A percentile compares a stretch with the other conserved stretches of the same genome.
Conservation (phyloP, 2,113 vertebrate genomes). For the Cygnus buccinator region DNA sequence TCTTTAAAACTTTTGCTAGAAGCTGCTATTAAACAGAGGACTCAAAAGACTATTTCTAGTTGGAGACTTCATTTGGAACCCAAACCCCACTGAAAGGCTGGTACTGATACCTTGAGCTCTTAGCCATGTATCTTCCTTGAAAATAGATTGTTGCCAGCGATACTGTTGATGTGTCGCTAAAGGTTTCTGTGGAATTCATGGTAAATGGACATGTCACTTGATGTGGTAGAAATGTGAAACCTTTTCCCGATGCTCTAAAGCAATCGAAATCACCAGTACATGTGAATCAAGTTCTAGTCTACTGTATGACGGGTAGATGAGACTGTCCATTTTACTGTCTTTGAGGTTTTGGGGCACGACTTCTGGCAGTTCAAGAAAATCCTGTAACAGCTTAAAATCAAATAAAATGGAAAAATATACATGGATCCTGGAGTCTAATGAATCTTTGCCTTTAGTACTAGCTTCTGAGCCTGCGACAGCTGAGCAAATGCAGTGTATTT, state of each 20-base stretch:
- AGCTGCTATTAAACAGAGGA: slow-evolving; percentile 59
- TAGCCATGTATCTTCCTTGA: slow-evolving; percentile 61
- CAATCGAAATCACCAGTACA: slow-evolving; percentile 50
- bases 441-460: slow-evolving; percentile 31
- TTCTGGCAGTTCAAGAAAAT: slow-evolving; percentile 76
- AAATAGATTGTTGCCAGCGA: slow-evolving; percentile 55
- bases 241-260: slow-evolving; percentile 50
- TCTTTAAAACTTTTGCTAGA: slow-evolving; percentile 36
- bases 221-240: slow-evolving; percentile 62
- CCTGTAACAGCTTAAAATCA: slow-evolving; percentile 79
- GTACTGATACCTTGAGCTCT: slow-evolving; percentile 52
- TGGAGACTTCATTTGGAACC: slow-evolving; percentile 63
- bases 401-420: slow-evolving; percentile 79
- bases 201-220: slow-evolving; percentile 48
- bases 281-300: slow-evolving; percentile 68
- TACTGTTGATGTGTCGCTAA: slow-evolving; percentile 45
- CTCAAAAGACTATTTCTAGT: slow-evolving; percentile 34
- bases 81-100: slow-evolving; percentile 46
- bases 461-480: neutral
- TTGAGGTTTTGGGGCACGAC: slow-evolving; percentile 76
- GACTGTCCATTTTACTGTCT: slow-evolving; percentile 76
- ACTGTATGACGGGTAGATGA: slow-evolving; percentile 69
- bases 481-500: neutral
- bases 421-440: slow-evolving; percentile 56
- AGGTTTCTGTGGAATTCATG: slow-evolving; percentile 38